Evolutionary conservation across 2,113 vertebrate species (phyloP), one percentile per base, ranked within the genome.

Genomic region (Prinia subflava): DNA sequence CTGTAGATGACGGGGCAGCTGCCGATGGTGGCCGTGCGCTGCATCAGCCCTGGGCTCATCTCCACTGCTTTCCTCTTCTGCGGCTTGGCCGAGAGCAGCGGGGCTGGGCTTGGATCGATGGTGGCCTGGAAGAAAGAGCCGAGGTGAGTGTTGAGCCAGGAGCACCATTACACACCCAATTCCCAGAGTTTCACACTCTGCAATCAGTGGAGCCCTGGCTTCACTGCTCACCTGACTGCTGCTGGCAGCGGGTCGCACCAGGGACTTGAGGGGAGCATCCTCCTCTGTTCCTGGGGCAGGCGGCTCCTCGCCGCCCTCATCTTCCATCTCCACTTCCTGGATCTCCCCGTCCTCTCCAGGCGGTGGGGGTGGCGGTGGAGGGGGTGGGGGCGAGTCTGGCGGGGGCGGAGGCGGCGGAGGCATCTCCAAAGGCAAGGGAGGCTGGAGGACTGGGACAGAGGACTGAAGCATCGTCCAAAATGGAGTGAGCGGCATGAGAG

Each of bases 311-410:
- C 98, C 98, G 13, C 98, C 99, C 46, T 99, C 99, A 52, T 99
- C 99, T 95, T 99, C 99, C 99, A 99, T 99, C 96, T 99, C 99
- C 71, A 99, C 99, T 94, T 99, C 99, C 96, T 99, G 98, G 67
- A 99, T 99, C 94, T 99, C 99, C 5, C 98, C 97, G 7, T 99
- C 98, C 79, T 99, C 99, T 11, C 98, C 98, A 10, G 99, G 98
- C 1, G 99, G 99, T 2, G 98, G 98, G 0, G 99, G 98, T 2
- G 98, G 94, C 0, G 99, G 91, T 1, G 99, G 92, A 6, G 98
- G 90, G 0, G 96, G 95, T 0, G 95, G 96, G 6, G 99, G 94
- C 0, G 99, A 97, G 78, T 97, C 97, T 14, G 99, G 97, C 1
- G 99, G 97, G 7, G 98, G 97, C 3, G 99, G 97, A 0, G 99